Evolutionary conservation across 2,113 vertebrate genomes (phyloP).

Genomic region (cat (Felis catus)): DNA sequence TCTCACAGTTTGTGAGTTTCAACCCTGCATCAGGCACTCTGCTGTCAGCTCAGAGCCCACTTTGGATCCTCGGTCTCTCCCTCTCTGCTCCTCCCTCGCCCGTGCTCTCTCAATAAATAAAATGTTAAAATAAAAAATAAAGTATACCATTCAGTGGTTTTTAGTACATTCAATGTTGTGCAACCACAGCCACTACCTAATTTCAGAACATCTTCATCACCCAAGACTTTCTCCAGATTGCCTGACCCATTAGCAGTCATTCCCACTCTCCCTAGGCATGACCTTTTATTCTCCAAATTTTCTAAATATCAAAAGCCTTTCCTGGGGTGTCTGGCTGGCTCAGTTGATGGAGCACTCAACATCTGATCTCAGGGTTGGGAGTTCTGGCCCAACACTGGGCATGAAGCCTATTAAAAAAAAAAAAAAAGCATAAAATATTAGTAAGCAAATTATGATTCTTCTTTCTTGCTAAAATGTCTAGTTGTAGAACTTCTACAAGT

Average conservation of each 20-base stretch:
- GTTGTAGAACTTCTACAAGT: not conserved
- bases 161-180: not conserved
- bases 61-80: too few relatives aligned
- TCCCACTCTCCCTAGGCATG: not conserved
- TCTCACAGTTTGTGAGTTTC: too few relatives aligned
- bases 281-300: conserved; percentile 65
- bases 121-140: not conserved
- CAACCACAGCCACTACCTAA: not conserved
- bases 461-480: not conserved
- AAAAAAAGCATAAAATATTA: not conserved
- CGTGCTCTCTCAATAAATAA: too few relatives aligned
- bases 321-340: too few relatives aligned
- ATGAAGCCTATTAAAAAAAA: too few relatives aligned
- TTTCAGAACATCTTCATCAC: not conserved
- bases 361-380: too few relatives aligned
- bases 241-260: not conserved
- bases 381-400: too few relatives aligned
- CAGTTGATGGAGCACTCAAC: too few relatives aligned
- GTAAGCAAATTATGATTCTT: not conserved
- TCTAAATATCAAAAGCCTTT: conserved; percentile 46
- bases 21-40: too few relatives aligned
- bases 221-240: not conserved
- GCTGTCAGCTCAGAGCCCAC: too few relatives aligned
- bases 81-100: too few relatives aligned
- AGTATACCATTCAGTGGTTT: not conserved